Conservation (phyloP, 2,888 invertebrate genomes). For the Ochropleura plecta region DNA sequence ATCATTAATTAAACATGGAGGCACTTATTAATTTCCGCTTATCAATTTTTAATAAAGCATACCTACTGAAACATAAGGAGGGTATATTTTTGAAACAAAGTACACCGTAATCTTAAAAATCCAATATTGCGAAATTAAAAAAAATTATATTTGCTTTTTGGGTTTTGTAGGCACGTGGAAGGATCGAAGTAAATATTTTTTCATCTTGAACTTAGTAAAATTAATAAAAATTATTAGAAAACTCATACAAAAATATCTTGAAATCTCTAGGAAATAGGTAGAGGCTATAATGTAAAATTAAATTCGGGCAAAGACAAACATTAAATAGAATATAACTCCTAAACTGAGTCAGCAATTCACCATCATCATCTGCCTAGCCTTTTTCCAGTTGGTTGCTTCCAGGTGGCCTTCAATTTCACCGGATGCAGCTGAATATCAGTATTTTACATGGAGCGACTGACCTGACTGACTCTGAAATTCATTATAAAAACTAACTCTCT, state of each 20-base stretch:
- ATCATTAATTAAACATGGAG: conserved; percentile 66
- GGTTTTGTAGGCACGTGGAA: neutral
- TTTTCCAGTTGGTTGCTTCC: too few relatives aligned
- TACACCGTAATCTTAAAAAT: conserved; percentile 75
- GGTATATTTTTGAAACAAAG: conserved; percentile 55
- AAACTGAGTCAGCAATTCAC: neutral
- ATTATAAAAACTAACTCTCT: neutral
- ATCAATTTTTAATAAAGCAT: conserved; percentile 69
- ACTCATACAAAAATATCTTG: neutral
- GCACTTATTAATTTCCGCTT: conserved; percentile 67
- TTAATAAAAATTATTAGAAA: neutral
- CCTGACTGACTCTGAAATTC: too few relatives aligned
- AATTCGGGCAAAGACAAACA: neutral
- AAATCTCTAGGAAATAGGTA: neutral
- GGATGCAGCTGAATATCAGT: too few relatives aligned
- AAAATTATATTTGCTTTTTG: too few relatives aligned
- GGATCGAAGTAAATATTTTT: neutral
- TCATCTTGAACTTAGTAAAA: neutral
- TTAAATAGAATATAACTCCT: too few relatives aligned
- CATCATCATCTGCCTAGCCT: too few relatives aligned
- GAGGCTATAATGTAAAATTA: neutral
- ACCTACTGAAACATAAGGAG: conserved; percentile 54
- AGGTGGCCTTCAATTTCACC: too few relatives aligned
- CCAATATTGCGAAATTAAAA: conserved; percentile 82
- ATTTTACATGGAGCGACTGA: too few relatives aligned